phyloP scores from a whole-genome alignment of 2,888 invertebrate species.

The Perdita meconis region DNA sequence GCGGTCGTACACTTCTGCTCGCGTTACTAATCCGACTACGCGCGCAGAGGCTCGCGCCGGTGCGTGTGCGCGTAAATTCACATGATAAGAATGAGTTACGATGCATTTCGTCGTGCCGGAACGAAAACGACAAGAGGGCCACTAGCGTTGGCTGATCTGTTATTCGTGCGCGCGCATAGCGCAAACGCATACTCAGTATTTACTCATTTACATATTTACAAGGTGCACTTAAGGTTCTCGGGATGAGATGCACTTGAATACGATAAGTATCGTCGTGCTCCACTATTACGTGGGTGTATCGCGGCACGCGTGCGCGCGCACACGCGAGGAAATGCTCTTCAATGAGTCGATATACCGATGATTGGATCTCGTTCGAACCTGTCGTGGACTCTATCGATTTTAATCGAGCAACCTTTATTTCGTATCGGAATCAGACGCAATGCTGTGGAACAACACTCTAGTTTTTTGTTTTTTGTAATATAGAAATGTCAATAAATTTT shows the following conservation, averaged over 20 bases:
- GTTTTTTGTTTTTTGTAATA: too few species aligned
- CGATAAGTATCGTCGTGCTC: slow-evolving; percentile 50
- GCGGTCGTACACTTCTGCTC: slow-evolving; percentile 8
- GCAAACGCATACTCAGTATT: slow-evolving; percentile 38
- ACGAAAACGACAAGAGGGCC: slow-evolving; percentile 50
- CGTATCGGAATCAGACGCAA: too few species aligned
- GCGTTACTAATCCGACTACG: slow-evolving; percentile 21
- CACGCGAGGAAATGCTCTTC: slow-evolving; percentile 4
- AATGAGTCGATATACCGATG: slow-evolving; percentile 34
- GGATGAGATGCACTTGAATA: slow-evolving; percentile 48
- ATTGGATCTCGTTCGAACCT: slow-evolving; percentile 23
- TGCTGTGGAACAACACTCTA: too few species aligned
- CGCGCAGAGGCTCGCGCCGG: neutral
- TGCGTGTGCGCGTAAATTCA: slow-evolving; percentile 13
- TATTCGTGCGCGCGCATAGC: slow-evolving; percentile 25
- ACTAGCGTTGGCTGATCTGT: slow-evolving; percentile 41
- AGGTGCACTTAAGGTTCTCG: slow-evolving; percentile 43
- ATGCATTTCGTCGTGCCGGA: slow-evolving; percentile 45
- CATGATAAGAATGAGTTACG: slow-evolving; percentile 51
- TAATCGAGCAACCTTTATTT: neutral
- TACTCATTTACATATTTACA: slow-evolving; percentile 59
- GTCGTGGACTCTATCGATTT: neutral
- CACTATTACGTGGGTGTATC: slow-evolving; percentile 54
- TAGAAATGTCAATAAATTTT: too few species aligned
- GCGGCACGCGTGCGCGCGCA: slow-evolving; percentile 14